Base-by-base conservation (phyloP, 1,140 invertebrate genomes). In the Lutraria rhynchaena region DNA sequence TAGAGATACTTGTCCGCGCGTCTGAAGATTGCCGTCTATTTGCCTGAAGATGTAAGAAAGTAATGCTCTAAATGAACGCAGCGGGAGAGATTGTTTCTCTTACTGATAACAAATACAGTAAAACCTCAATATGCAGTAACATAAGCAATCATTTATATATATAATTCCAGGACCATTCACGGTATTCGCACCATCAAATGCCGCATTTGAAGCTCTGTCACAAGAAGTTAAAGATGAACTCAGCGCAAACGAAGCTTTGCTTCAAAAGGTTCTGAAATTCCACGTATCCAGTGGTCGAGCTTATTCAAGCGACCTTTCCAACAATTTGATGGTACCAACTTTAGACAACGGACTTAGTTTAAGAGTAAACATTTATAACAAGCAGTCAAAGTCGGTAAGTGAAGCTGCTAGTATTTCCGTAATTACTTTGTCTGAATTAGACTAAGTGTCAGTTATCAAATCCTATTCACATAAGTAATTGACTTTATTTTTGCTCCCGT, bases 361-460 rank as follows among this genome's bases (percentile, higher is more conserved):
- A 58, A 60, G 90, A 61, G 86, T 91, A 35, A 92, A 92, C 82
- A 86, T 89, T 29, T 90, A 92, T 78, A 55, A 83, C 19, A 73
- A 63, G 11, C 80, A 75, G 15, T 22, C 5, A 3, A n/a, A 15
- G 46, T 37, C 73, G 73, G 82, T 84, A 69, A 46, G 61, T 65
- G 27, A 13, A 31, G 22, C 22, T 27, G n/a, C n/a, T n/a, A n/a
- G n/a, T n/a, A n/a, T n/a, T n/a, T n/a, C n/a, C n/a, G n/a, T n/a
- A n/a, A n/a, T n/a, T n/a, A n/a, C n/a, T n/a, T n/a, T n/a, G n/a
- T n/a, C n/a, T n/a, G n/a, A n/a, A n/a, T n/a, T n/a, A n/a, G n/a
- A n/a, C n/a, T n/a, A n/a, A n/a, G n/a, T n/a, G n/a, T n/a, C n/a
- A n/a, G n/a, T n/a, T n/a, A n/a, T n/a, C n/a, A n/a, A n/a, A n/a